These are phyloP conservation scores for Geococcyx californianus DNA, from an alignment of 2,113 vertebrate genomes.

Conservation along the genomic window DNA sequence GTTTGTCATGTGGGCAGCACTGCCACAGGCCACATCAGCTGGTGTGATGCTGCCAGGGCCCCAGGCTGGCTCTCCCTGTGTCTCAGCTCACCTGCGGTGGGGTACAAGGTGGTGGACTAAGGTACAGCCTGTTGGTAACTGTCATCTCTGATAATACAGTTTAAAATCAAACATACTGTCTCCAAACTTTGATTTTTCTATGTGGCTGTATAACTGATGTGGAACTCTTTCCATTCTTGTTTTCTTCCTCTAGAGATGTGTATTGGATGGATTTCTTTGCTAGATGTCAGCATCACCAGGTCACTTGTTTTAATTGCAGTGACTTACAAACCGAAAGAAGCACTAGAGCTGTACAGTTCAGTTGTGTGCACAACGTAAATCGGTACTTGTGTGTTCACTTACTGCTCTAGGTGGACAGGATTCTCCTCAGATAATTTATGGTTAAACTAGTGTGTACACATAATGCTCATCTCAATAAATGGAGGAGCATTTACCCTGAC, in stretches of 20 bases:
- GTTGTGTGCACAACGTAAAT: rapidly evolving
- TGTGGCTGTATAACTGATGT: background rate
- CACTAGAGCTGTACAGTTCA: rapidly evolving
- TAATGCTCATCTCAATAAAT: rapidly evolving
- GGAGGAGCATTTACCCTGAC: background rate
- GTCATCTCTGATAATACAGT: background rate
- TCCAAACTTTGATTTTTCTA: rapidly evolving
- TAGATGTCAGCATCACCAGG: rapidly evolving
- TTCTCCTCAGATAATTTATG: rapidly evolving
- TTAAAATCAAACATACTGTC: background rate
- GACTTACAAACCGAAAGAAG: background rate
- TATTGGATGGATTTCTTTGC: background rate
- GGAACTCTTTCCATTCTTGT: background rate
- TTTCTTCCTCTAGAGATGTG: rapidly evolving
- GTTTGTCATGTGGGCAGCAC: background rate
- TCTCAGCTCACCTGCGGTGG: rapidly evolving
- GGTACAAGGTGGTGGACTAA: rapidly evolving
- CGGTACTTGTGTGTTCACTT: rapidly evolving
- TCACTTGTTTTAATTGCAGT: background rate
- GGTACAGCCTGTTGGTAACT: background rate
- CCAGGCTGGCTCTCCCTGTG: rapidly evolving
- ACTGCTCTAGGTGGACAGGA: rapidly evolving
- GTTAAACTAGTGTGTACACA: rapidly evolving
- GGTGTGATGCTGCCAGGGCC: background rate
- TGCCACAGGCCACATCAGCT: rapidly evolving